Conservation (phyloP, 1,140 invertebrate species). For the Radopholus similis region DNA sequence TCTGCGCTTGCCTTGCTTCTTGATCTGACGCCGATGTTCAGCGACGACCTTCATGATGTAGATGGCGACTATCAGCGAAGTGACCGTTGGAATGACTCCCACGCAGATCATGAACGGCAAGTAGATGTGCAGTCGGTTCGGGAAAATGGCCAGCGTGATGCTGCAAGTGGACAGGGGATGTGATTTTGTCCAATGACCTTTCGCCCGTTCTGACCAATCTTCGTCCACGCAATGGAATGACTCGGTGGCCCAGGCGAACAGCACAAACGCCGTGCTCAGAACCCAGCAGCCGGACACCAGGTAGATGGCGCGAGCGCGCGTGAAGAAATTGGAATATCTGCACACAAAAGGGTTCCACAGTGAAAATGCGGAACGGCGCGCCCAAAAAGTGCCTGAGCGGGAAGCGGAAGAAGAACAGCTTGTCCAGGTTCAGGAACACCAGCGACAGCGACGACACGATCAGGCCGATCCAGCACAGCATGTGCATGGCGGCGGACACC, state of each 20-base stretch:
- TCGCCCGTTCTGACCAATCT: conserved; percentile 22
- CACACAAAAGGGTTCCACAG: background rate
- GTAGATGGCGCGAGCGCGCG: conserved; percentile 25
- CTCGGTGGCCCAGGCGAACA: conserved; percentile 44
- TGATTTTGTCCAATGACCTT: background rate
- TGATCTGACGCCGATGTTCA: conserved; percentile 40
- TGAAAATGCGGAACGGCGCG: background rate
- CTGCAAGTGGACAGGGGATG: conserved; percentile 10
- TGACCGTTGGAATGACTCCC: conserved; percentile 47
- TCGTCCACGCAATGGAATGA: conserved; percentile 49
- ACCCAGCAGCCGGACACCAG: conserved; percentile 28
- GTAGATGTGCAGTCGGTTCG: conserved; percentile 43
- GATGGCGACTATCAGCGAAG: conserved; percentile 47
- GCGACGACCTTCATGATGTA: conserved; percentile 45
- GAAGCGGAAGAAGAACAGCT: conserved; percentile 48
- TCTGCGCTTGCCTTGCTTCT: conserved; percentile 36
- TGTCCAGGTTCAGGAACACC: conserved; percentile 47
- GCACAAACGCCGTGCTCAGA: conserved; percentile 27
- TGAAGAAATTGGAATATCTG: conserved; percentile 37
- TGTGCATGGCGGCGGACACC: conserved; percentile 14
- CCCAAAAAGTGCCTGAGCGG: conserved; percentile 32
- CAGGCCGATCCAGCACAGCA: conserved; percentile 40
- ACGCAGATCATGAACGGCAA: conserved; percentile 45
- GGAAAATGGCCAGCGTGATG: conserved; percentile 39
- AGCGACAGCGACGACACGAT: conserved; percentile 45